Conservation (phyloP, 2,888 invertebrate species). For the Oscheius sp. region DNA sequence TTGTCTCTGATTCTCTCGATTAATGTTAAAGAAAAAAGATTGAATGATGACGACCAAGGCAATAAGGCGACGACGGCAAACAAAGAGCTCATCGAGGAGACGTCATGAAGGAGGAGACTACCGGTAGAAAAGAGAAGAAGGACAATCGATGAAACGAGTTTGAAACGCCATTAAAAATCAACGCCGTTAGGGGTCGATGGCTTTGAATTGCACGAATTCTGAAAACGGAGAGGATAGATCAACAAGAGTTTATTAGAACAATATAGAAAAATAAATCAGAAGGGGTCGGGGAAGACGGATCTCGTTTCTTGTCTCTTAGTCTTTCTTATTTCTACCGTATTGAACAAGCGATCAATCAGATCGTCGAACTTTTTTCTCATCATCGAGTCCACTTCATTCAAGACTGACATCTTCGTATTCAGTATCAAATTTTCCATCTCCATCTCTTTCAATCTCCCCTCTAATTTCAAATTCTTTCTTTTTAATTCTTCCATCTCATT, state of each 20-base stretch:
- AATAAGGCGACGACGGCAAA: conserved; percentile 9
- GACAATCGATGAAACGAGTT: conserved; percentile 11
- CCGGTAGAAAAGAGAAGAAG: not conserved
- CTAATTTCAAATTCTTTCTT: not conserved
- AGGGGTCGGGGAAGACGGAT: too few relatives aligned
- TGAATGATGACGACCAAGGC: conserved; percentile 1
- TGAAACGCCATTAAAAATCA: not conserved
- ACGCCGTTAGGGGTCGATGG: conserved; percentile 6
- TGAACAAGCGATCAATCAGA: not conserved
- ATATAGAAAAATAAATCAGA: too few relatives aligned
- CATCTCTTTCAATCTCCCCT: not conserved
- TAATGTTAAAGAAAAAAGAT: too few relatives aligned
- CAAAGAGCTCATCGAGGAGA: conserved; percentile 1
- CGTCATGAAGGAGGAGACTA: not conserved
- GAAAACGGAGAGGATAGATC: too few relatives aligned
- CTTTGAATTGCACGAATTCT: not conserved
- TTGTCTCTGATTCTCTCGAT: too few relatives aligned
- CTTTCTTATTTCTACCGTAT: too few relatives aligned
- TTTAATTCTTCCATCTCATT: not conserved
- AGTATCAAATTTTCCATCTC: not conserved
- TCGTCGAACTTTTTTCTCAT: not conserved
- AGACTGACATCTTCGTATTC: not conserved
- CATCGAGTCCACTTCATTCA: not conserved
- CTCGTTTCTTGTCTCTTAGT: too few relatives aligned
- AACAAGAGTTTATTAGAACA: too few relatives aligned